Conservation (phyloP, 2,797 vertebrate species). For the Vireo griseus region DNA sequence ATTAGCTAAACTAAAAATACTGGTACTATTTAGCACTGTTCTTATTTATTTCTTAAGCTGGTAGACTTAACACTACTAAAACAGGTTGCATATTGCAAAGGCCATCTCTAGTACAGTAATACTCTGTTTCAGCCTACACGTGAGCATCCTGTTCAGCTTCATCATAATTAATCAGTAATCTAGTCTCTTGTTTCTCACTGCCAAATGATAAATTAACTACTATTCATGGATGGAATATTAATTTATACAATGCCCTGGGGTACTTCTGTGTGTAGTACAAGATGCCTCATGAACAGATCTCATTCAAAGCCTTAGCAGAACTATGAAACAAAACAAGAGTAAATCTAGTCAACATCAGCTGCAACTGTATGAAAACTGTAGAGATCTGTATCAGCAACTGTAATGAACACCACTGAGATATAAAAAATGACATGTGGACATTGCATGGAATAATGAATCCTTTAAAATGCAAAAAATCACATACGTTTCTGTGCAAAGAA, state of each 20-base stretch:
- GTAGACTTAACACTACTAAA: not conserved
- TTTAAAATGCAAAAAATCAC: not conserved
- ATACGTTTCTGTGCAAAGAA: not conserved
- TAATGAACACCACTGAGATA: not conserved
- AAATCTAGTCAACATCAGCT: not conserved
- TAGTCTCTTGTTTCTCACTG: slow-evolving; percentile 28
- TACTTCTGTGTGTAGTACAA: slow-evolving; percentile 3
- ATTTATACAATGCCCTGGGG: slow-evolving; percentile 14
- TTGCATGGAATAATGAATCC: not conserved
- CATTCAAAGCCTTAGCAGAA: not conserved
- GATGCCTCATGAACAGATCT: not conserved
- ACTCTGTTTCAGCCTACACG: not conserved
- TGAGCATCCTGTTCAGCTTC: slow-evolving; percentile 16
- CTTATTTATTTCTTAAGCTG: not conserved
- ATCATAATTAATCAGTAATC: slow-evolving; percentile 57
- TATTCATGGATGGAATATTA: slow-evolving; percentile 44
- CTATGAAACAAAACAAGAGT: not conserved
- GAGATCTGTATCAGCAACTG: not conserved
- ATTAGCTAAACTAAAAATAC: slow-evolving; percentile 34
- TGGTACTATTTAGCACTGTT: not conserved
- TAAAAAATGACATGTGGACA: not conserved
- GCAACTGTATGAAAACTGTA: not conserved
- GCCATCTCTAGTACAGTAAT: not conserved
- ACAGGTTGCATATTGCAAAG: not conserved
- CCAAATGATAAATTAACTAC: slow-evolving; percentile 52